Evolutionary conservation across 1,140 invertebrate species (phyloP).

Genomic region (Bombus turneri): DNA sequence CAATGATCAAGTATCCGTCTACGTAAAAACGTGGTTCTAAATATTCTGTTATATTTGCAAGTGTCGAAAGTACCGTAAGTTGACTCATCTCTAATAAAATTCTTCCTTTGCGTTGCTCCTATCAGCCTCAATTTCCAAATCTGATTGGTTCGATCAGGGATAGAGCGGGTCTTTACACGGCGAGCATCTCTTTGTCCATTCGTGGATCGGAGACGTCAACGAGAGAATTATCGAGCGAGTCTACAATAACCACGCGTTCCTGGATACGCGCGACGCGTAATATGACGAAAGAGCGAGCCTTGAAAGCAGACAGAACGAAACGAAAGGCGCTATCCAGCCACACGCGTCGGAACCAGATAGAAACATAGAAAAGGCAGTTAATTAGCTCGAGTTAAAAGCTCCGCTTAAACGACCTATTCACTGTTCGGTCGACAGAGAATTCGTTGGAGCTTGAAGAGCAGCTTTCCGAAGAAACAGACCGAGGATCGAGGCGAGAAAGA

Average conservation of each 20-base stretch:
- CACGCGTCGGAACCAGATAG: background rate
- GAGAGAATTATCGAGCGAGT: background rate
- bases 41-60: background rate
- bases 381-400: constrained; percentile 71
- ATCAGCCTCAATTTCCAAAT: too few relatives aligned
- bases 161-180: too few relatives aligned
- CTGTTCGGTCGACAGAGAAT: constrained; percentile 20
- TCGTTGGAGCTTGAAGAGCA: constrained; percentile 43
- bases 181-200: too few relatives aligned
- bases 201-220: background rate
- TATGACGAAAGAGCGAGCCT: background rate
- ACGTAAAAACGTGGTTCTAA: too few relatives aligned
- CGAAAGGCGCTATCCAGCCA: background rate
- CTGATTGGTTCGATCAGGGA: too few relatives aligned
- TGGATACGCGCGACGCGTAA: background rate
- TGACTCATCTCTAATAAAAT: too few relatives aligned
- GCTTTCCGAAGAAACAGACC: constrained; percentile 18
- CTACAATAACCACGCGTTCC: background rate
- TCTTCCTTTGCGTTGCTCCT: too few relatives aligned
- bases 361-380: constrained; percentile 58
- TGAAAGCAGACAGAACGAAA: background rate
- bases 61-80: too few relatives aligned
- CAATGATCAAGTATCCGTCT: too few relatives aligned
- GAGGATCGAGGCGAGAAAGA: background rate
- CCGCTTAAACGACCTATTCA: constrained; percentile 72